Base-by-base conservation (phyloP, 2,797 vertebrate species). In the Atherinosoma microstoma region DNA sequence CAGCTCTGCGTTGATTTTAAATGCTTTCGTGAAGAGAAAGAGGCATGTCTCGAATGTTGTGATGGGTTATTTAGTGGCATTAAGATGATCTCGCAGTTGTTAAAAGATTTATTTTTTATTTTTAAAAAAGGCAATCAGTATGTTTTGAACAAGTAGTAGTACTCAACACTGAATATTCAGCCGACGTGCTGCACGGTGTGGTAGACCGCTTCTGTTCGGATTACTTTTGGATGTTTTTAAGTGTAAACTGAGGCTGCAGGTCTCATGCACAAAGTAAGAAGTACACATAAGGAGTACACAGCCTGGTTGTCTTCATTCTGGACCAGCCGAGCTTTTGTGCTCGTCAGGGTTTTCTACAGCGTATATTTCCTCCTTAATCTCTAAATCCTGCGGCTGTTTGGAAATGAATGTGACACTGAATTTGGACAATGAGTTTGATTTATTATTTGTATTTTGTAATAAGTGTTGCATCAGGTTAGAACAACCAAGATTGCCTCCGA, bases 161-260 rank as follows among this genome's bases (percentile, higher is more conserved):
- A 81, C 76, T 76, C 73, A 72, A 92, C 91, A 87, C 88, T 94
- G 93, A 94, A 91, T 73, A 80, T 75, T 82, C 59, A 57, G 30
- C 83, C 38, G 27, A 42, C 32, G 69, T 61, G 67, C 63, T 67
- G 58, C 38, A 58, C 40, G 57, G 59, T 30, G 53, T 62, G 15
- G 64, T 63, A 70, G 73, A 22, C 38, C 12, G 40, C 2, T 4
- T 16, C 1, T 45, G 3, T 20, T 45, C 42, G 6, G 16, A 45
- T 45, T 45, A 45, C 47, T 49, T 49, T 49, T 9, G 47, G 47
- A 49, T 49, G 47, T 49, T 49, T 49, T 49, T n/a, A 49, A 20
- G 0, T 78, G 78, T 51, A 68, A 68, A 80, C 42, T 45, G 77
- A 70, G 49, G 29, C 67, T 67, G 58, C 67, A 38, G 68, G 30